phyloP scores from a whole-genome alignment of 2,113 vertebrate species.

The Chamaetylas fuelleborni region DNA sequence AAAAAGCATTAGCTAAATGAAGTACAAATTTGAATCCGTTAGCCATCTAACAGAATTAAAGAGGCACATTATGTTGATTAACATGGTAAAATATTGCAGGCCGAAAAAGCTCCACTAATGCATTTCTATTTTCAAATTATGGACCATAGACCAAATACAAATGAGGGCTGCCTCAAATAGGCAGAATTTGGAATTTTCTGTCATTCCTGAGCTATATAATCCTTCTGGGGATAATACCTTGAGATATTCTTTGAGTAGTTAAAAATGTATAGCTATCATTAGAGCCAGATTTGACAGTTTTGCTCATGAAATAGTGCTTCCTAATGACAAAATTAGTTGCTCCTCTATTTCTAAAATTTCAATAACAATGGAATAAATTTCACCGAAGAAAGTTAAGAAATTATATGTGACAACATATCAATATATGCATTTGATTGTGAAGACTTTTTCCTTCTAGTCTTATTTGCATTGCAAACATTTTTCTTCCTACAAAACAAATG shows the following conservation, averaged over 20 bases:
- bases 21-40: neutral
- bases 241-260: conserved; percentile 11
- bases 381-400: neutral
- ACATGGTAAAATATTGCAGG: neutral
- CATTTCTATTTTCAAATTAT: neutral
- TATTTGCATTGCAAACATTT: neutral
- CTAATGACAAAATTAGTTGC: neutral
- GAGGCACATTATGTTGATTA: neutral
- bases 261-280: conserved; percentile 34
- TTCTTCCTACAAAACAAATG: neutral
- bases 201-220: neutral
- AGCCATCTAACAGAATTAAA: neutral
- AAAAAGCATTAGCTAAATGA: neutral
- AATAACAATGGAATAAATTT: neutral
- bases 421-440: neutral
- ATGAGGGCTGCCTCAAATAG: neutral
- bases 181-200: neutral
- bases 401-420: neutral
- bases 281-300: neutral
- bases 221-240: neutral
- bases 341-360: neutral
- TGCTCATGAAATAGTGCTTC: neutral
- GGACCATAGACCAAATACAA: neutral
- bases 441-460: neutral
- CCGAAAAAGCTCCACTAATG: neutral